Base-by-base conservation (phyloP, 2,113 vertebrate species). In the Passer montanus region DNA sequence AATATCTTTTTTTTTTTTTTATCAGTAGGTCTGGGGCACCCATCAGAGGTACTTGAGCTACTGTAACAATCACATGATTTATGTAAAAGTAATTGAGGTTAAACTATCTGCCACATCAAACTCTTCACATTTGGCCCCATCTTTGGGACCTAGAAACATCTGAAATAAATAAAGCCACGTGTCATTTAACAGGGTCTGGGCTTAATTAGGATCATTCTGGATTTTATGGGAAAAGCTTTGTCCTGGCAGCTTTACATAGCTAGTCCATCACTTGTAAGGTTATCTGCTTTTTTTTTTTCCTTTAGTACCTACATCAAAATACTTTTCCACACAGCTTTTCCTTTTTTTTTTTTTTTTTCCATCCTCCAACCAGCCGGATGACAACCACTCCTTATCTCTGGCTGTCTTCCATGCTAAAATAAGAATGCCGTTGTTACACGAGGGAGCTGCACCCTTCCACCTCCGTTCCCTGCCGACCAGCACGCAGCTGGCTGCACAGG, bases 141-240 rank as follows among this genome's bases (percentile, higher is more conserved):
- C 91, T 90, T 78, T 91, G 94, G 90, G 87, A 93, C 88, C 90
- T 77, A 96, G 88, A 94, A 97, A 95, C 93, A 96, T 95, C 94
- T 97, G 97, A 97, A 94, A 96, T 91, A 95, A 95, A 97, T 96
- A 97, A 96, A 97, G 66, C 78, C 76, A 44, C 53, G 91, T 95
- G 93, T 91, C 87, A 94, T 93, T 86, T 81, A 92, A 91, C 52
- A 69, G 76, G n/a, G 58, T 69, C 94, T 95, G 91, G 91, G 80
- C 86, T 93, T 97, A 96, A 97, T 95, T 96, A 97, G 76, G 69
- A 93, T 88, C 55, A 83, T 79, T 94, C 83, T 90, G 68, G 50
- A 89, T 94, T 96, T 94, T 82, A 89, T 80, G 67, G 92, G 84
- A 83, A 73, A 84, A 89, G 62, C 75, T 82, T 93, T 87, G 84